Conservation (phyloP, 1,140 invertebrate species). For the Procambarus virginalis region DNA sequence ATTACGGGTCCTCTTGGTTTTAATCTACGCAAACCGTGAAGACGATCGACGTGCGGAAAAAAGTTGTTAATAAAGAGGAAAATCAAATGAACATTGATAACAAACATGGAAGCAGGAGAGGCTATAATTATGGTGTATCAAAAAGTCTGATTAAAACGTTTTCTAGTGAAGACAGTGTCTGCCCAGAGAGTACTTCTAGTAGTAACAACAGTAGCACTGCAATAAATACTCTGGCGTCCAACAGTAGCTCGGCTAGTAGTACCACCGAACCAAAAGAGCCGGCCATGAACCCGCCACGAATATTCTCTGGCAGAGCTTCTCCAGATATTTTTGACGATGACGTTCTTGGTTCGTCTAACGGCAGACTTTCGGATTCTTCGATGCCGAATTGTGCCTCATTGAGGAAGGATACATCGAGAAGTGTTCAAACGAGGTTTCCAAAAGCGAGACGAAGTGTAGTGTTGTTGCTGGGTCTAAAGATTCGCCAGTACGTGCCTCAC, state of each 20-base stretch:
- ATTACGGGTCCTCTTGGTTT: background rate
- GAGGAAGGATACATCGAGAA: background rate
- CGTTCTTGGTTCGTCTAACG: background rate
- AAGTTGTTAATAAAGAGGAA: background rate
- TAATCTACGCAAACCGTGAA: background rate
- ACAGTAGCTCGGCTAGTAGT: background rate
- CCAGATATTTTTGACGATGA: conserved; percentile 25
- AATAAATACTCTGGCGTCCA: background rate
- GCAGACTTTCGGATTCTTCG: background rate
- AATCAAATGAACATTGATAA: background rate
- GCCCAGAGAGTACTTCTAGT: conserved; percentile 6
- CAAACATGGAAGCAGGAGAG: background rate
- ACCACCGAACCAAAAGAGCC: background rate
- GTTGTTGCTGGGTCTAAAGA: background rate
- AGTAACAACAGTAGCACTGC: no score
- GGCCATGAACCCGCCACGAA: background rate
- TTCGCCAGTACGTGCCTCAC: background rate
- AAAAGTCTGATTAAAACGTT: background rate
- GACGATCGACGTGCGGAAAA: background rate
- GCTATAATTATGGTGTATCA: background rate
- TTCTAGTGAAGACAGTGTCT: background rate
- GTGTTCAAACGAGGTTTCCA: background rate
- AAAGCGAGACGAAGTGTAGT: background rate
- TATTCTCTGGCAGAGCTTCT: background rate
- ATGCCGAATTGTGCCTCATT: background rate